Percentiles rank a stretch among this genome's conserved stretches.
These are phyloP conservation scores for Gobius niger DNA, from an alignment of 2,113 vertebrate species.

Conservation along the genomic window DNA sequence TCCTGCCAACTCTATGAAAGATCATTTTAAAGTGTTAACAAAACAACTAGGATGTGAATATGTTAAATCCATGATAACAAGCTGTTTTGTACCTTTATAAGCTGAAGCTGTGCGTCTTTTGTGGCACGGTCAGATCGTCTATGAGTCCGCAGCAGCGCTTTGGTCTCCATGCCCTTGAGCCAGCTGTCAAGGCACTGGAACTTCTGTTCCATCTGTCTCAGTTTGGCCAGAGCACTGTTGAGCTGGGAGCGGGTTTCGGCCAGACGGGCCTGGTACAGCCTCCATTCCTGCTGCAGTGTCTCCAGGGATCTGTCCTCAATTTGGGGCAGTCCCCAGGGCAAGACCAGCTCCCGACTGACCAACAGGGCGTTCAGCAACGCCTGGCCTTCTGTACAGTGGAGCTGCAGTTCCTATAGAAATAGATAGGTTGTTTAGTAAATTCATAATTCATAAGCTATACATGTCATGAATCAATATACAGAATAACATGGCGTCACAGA, in stretches of 20 bases:
- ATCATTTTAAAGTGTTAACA: not conserved
- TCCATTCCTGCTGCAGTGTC: constrained; percentile 89
- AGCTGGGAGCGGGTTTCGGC: constrained; percentile 82
- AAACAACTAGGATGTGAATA: not conserved
- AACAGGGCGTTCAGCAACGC: constrained; percentile 83
- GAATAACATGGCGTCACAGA: no score
- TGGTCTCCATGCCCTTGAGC: constrained; percentile 85
- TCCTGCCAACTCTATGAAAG: constrained; percentile 86
- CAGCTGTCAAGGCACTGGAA: constrained; percentile 87
- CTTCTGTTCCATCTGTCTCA: constrained; percentile 88
- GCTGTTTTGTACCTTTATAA: constrained; percentile 82
- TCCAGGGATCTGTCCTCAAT: constrained; percentile 88
- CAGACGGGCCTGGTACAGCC: constrained; percentile 85
- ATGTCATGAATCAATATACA: no score
- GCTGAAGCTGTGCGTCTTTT: constrained; percentile 88
- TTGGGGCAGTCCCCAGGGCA: constrained; percentile 85
- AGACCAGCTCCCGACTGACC: constrained; percentile 84
- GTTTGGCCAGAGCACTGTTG: constrained; percentile 82
- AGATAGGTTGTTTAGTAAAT: not conserved
- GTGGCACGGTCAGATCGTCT: constrained; percentile 80
- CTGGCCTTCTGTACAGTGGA: constrained; percentile 87
- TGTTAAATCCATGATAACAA: not conserved
- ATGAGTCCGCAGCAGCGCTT: constrained; percentile 76
- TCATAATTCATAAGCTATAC: no score
- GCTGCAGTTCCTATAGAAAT: constrained; percentile 78